These are phyloP conservation scores for Idaea biselata DNA, from an alignment of 2,888 invertebrate genomes.

Conservation along the genomic window DNA sequence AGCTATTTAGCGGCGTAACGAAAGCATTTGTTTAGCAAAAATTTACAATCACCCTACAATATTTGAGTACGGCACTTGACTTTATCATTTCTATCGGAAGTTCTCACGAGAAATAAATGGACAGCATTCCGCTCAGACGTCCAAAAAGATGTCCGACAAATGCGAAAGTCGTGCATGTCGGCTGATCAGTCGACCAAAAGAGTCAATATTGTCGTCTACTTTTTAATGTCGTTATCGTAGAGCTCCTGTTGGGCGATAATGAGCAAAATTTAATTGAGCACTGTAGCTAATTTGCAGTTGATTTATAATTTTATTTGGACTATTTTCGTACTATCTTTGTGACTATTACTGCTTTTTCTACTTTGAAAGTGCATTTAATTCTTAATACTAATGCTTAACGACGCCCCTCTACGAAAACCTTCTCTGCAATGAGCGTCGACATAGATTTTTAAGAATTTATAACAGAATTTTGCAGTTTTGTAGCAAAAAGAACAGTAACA, in stretches of 20 bases:
- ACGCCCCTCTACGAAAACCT: too few relatives aligned
- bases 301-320: background rate
- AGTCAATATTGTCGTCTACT: slow-evolving; percentile 55
- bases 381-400: background rate
- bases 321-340: background rate
- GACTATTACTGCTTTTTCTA: background rate
- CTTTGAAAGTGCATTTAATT: background rate
- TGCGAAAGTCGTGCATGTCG: slow-evolving; percentile 77
- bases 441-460: too few relatives aligned
- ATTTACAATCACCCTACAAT: slow-evolving; percentile 67
- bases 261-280: slow-evolving; percentile 20
- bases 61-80: slow-evolving; percentile 64
- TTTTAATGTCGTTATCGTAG: slow-evolving; percentile 52
- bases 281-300: slow-evolving; percentile 7
- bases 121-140: slow-evolving; percentile 64
- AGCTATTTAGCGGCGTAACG: slow-evolving; percentile 65
- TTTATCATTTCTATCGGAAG: slow-evolving; percentile 42
- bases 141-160: slow-evolving; percentile 68
- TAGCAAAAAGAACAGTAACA: too few relatives aligned
- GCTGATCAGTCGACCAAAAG: slow-evolving; percentile 66
- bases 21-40: slow-evolving; percentile 75
- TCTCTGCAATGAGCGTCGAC: too few relatives aligned
- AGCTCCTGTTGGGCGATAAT: slow-evolving; percentile 18
- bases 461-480: too few relatives aligned
- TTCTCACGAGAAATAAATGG: slow-evolving; percentile 77